Percentiles rank a stretch among this genome's conserved stretches.
Conservation (phyloP, 2,888 invertebrate species). For the Meta bourneti region DNA sequence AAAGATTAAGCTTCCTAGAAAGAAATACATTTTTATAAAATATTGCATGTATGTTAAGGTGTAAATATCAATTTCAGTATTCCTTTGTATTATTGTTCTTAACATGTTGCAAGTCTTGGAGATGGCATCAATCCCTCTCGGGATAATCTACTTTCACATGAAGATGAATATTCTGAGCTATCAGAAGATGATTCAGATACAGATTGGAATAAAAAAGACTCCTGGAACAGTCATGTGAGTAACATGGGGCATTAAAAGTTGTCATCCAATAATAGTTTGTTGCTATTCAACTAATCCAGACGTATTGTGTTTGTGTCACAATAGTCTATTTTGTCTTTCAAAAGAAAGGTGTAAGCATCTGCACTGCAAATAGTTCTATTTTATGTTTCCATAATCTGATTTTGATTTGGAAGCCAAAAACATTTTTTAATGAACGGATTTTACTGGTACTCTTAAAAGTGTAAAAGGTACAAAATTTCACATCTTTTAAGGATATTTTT, state of each 20-base stretch:
- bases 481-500: no score
- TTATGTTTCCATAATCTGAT: background rate
- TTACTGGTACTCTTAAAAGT: no score
- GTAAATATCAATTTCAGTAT: no score
- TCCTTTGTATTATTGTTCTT: background rate
- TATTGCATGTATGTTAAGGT: no score
- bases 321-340: background rate
- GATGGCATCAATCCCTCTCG: conserved; percentile 78
- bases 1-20: no score
- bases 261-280: background rate
- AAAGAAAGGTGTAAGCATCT: background rate
- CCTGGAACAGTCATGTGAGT: conserved; percentile 75
- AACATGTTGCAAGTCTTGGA: conserved; percentile 69
- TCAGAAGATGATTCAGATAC: conserved; percentile 76
- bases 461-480: no score
- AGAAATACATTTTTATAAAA: no score
- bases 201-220: conserved; percentile 74
- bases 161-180: conserved; percentile 78
- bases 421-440: no score
- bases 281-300: background rate
- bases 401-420: no score
- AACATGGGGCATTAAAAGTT: background rate
- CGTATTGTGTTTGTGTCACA: background rate
- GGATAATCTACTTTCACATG: conserved; percentile 78
- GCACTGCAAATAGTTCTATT: background rate